phyloP scores from a whole-genome alignment of 2,797 vertebrate species.

The Rhinella marina region DNA sequence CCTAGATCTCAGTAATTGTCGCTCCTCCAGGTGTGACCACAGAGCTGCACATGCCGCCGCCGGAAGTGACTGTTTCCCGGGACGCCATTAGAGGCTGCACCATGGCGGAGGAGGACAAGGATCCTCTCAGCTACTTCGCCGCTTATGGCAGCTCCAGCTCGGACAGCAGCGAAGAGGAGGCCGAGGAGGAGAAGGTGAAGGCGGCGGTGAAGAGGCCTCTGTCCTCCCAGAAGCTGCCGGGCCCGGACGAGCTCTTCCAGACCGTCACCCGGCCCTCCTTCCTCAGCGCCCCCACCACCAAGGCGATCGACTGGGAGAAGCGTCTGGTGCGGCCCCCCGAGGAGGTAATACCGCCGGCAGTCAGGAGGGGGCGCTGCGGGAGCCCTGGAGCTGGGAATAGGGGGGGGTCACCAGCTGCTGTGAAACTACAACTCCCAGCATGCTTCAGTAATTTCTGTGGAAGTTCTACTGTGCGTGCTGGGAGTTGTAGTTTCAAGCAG shows the following conservation, averaged over 20 bases:
- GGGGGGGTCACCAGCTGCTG: too few relatives aligned
- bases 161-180: conserved; percentile 64
- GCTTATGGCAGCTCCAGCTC: conserved; percentile 76
- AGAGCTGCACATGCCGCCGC: not conserved
- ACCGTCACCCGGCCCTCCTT: conserved; percentile 88
- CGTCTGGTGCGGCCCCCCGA: conserved; percentile 87
- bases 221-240: conserved; percentile 71
- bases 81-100: not conserved
- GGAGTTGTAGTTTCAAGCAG: too few relatives aligned
- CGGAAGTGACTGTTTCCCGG: not conserved
- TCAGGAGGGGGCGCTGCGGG: not conserved
- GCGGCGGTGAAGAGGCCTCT: conserved; percentile 17
- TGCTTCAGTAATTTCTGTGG: too few relatives aligned
- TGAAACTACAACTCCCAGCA: too few relatives aligned
- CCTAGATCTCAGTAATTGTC: too few relatives aligned
- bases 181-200: conserved; percentile 64
- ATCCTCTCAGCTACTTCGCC: conserved; percentile 87
- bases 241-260: conserved; percentile 88
- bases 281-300: conserved; percentile 89
- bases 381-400: too few relatives aligned
- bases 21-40: too few relatives aligned
- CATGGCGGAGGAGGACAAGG: conserved; percentile 76
- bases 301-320: conserved; percentile 93
- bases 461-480: too few relatives aligned
- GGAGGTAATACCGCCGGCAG: conserved; percentile 77